Evolutionary conservation across 2,888 invertebrate species (phyloP).

Genomic region (Metellina segmentata): DNA sequence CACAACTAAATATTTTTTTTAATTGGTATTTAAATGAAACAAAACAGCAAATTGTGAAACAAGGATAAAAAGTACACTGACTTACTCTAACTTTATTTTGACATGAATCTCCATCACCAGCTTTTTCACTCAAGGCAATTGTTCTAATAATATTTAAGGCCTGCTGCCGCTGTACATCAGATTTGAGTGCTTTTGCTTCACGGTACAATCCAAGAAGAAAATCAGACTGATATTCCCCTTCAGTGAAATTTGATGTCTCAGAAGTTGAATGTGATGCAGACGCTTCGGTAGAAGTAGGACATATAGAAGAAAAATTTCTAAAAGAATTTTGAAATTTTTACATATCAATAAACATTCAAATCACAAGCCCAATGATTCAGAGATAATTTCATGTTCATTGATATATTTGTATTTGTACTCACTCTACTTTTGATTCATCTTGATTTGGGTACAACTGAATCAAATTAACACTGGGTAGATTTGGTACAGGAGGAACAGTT

Average conservation of each 20-base stretch:
- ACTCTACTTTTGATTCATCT: slow-evolving; percentile 59
- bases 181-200: slow-evolving; percentile 53
- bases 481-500: not conserved
- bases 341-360: too few relatives aligned
- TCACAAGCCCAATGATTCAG: too few relatives aligned
- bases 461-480: slow-evolving; percentile 47
- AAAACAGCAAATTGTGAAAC: too few relatives aligned
- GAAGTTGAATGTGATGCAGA: not conserved
- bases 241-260: not conserved
- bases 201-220: slow-evolving; percentile 46
- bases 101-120: slow-evolving; percentile 10
- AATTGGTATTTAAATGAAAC: too few relatives aligned
- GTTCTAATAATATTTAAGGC: slow-evolving; percentile 50
- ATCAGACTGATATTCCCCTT: slow-evolving; percentile 40
- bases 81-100: slow-evolving; percentile 50
- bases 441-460: slow-evolving; percentile 37
- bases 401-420: not conserved
- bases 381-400: not conserved
- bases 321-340: not conserved
- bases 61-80: not conserved
- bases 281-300: slow-evolving; percentile 28
- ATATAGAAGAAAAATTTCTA: slow-evolving; percentile 32
- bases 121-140: slow-evolving; percentile 50
- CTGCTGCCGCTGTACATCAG: slow-evolving; percentile 38
- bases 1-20: too few relatives aligned